Evolutionary conservation across 1,140 invertebrate genomes (phyloP), one percentile per base, ranked within the genome.

Genomic region (Drosophila ogumai): DNA sequence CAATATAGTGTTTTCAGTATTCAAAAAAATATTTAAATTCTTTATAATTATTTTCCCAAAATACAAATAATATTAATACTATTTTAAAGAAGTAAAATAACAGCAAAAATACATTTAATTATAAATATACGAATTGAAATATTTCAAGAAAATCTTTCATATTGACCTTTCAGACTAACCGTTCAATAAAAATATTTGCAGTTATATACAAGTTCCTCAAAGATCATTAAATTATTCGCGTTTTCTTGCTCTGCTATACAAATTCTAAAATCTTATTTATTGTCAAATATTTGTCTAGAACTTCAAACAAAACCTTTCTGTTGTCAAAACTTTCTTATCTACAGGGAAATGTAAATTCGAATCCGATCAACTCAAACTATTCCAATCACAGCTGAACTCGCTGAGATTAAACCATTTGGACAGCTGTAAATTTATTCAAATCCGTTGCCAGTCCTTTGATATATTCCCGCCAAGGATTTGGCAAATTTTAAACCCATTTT

Each of bases 381-480:
- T 44, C 40, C 63, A 59, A 59, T 65, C 63, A 8, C 28, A 25
- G 34, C 41, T 25, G n/a, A 71, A 41, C 31, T 41, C 10, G 43
- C 44, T 40, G 54, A 72, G 69, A 72, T 72, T 72, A 72, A 72
- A 50, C 36, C 52, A 59, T 58, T 72, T 58, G 22, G 28, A 59
- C 31, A 34, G 43, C 32, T 32, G 43, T n/a, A 59, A 72, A 71
- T 72, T 41, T 72, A 71, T 72, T 57, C 44, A 72, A 72, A 59
- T 59, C 52, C 68, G 10, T 58, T 59, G 52, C 9, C 66, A 72
- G 68, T 58, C 38, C 52, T 40, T 58, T 41, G 66, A 72, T 59
- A 72, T 43, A 72, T 72, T 59, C 52, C 36, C 44, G 67, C 69
- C 52, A 72, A 73, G 66, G 69, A 59, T 43, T 72, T 50, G 54